Conservation (phyloP, 2,113 vertebrate species). For the Mionectes macconnelli region DNA sequence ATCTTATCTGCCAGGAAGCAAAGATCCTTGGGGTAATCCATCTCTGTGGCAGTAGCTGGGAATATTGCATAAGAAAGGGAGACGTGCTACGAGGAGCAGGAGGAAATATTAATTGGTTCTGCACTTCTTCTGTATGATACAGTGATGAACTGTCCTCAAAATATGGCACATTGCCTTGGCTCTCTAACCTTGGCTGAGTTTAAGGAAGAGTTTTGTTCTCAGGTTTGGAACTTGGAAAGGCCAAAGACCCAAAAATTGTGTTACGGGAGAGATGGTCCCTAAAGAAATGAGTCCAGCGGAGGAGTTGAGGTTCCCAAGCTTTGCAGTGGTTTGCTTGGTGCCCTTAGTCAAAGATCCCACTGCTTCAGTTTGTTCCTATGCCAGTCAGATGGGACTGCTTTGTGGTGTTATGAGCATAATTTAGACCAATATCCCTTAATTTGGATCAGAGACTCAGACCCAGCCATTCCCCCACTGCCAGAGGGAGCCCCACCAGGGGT, state of each 20-base stretch:
- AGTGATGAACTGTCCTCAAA: background rate
- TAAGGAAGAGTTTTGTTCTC: background rate
- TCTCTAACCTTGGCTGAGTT: background rate
- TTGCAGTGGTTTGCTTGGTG: background rate
- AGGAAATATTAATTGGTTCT: background rate
- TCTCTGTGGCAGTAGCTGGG: background rate
- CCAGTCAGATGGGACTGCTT: background rate
- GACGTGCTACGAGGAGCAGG: background rate
- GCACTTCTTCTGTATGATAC: background rate
- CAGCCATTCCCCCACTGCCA: background rate
- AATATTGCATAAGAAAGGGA: background rate
- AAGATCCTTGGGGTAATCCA: background rate
- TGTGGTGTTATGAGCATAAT: background rate
- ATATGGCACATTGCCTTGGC: background rate
- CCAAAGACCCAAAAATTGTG: background rate
- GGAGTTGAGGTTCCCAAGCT: background rate
- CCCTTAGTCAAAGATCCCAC: background rate
- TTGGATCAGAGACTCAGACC: background rate
- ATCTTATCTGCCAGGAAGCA: background rate
- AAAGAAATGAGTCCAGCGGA: background rate
- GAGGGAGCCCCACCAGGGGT: accelerated
- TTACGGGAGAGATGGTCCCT: background rate
- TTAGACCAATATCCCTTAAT: background rate
- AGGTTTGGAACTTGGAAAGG: background rate
- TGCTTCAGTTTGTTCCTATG: background rate